Evolutionary conservation across 2,888 invertebrate genomes (phyloP).

Genomic region (Aplocera efformata): DNA sequence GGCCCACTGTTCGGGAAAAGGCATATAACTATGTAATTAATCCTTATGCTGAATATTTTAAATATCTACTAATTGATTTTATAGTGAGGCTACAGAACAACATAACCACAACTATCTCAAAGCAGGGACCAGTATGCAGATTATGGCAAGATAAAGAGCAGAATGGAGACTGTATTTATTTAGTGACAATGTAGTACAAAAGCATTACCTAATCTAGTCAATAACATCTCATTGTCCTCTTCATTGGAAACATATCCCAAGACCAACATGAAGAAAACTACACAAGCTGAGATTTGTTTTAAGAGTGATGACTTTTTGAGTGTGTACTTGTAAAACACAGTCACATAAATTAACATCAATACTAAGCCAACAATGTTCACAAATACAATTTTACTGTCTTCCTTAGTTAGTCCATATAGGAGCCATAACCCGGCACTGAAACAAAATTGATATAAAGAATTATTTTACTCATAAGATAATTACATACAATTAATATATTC

Average conservation of each 20-base stretch:
- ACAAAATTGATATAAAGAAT: conserved; percentile 27
- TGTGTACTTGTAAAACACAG: conserved; percentile 86
- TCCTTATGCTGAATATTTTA: no score
- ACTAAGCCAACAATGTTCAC: conserved; percentile 88
- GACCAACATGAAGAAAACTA: conserved; percentile 74
- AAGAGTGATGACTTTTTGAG: conserved; percentile 84
- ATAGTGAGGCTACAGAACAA: no score
- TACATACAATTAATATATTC: background rate
- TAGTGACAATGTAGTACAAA: no score
- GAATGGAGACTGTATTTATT: no score
- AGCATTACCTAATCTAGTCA: conserved; percentile 84
- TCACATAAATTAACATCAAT: conserved; percentile 85
- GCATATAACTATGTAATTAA: no score
- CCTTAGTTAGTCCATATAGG: conserved; percentile 87
- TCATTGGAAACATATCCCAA: conserved; percentile 81
- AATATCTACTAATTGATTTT: no score
- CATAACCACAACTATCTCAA: no score
- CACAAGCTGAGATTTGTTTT: conserved; percentile 80
- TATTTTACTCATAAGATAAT: background rate
- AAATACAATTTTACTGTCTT: conserved; percentile 85
- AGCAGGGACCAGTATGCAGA: no score
- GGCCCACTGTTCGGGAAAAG: no score
- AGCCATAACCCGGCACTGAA: conserved; percentile 89
- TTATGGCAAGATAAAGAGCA: no score
- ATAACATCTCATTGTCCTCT: conserved; percentile 72